phyloP scores from a whole-genome alignment of 2,888 invertebrate genomes.

The Dasypolia templi region DNA sequence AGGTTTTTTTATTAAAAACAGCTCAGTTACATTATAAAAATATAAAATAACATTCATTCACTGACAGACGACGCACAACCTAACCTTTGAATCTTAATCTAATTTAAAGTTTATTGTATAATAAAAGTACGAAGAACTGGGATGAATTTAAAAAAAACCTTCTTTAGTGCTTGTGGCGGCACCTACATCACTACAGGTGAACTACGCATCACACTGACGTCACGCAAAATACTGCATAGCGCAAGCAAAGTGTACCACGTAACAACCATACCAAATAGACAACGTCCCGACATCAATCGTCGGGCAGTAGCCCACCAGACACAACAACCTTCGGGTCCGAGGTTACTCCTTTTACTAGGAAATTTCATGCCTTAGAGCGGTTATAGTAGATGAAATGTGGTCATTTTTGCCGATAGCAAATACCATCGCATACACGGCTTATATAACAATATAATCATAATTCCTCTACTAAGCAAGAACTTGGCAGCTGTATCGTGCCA shows the following conservation, averaged over 20 bases:
- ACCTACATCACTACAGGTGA: neutral
- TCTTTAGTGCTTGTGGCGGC: neutral
- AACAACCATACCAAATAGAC: too few relatives aligned
- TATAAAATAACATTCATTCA: neutral
- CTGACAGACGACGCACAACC: neutral
- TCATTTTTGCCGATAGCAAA: neutral
- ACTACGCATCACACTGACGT: neutral
- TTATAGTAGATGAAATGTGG: too few relatives aligned
- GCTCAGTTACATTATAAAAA: too few relatives aligned
- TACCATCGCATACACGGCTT: neutral
- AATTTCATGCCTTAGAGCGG: neutral
- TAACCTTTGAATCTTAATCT: neutral
- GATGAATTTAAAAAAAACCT: neutral
- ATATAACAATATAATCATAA: neutral
- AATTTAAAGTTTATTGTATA: neutral
- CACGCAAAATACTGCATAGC: too few relatives aligned
- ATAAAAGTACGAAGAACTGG: neutral
- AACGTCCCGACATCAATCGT: neutral
- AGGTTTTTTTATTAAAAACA: neutral
- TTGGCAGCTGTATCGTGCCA: constrained; percentile 2
- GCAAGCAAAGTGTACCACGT: too few relatives aligned
- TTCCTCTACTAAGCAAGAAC: neutral
- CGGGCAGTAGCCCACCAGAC: neutral
- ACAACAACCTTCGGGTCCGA: neutral
- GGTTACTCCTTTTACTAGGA: neutral